These are phyloP conservation scores for Phylloscopus collybita DNA, from an alignment of 2,797 vertebrate genomes.

Conservation along the genomic window DNA sequence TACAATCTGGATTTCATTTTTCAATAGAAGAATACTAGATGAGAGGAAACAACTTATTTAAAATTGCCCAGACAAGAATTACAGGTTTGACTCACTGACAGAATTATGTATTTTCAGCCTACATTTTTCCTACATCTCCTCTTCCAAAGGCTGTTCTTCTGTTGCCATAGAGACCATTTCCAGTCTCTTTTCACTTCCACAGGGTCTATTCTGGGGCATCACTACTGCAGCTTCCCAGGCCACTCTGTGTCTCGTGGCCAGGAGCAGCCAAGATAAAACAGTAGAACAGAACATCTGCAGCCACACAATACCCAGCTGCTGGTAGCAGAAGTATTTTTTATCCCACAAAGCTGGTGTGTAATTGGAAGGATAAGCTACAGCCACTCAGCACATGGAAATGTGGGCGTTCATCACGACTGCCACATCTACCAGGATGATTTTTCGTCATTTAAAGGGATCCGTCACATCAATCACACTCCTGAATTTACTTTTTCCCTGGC, in stretches of 20 bases:
- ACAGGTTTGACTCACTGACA: constrained; percentile 1
- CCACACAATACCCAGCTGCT: neutral
- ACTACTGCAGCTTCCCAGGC: neutral
- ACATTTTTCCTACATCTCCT: neutral
- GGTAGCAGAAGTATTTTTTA: neutral
- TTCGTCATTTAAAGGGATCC: neutral
- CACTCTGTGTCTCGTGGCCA: neutral
- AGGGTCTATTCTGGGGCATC: neutral
- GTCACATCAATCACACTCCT: neutral
- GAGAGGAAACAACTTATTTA: constrained; percentile 49
- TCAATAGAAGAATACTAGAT: neutral
- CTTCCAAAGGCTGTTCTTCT: constrained; percentile 26
- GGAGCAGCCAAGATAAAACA: neutral
- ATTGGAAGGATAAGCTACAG: neutral
- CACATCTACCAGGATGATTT: neutral
- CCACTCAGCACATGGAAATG: neutral
- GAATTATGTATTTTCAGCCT: constrained; percentile 40
- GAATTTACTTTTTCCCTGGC: fast-evolving
- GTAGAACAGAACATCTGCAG: neutral
- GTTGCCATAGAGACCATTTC: constrained; percentile 66
- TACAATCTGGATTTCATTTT: constrained; percentile 12
- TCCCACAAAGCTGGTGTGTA: neutral
- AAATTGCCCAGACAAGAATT: constrained; percentile 35
- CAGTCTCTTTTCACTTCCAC: neutral
- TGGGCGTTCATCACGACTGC: neutral